Evolutionary conservation across 2,113 vertebrate species (phyloP), one percentile per base, ranked within the genome.

Genomic region (Pipra filicauda): DNA sequence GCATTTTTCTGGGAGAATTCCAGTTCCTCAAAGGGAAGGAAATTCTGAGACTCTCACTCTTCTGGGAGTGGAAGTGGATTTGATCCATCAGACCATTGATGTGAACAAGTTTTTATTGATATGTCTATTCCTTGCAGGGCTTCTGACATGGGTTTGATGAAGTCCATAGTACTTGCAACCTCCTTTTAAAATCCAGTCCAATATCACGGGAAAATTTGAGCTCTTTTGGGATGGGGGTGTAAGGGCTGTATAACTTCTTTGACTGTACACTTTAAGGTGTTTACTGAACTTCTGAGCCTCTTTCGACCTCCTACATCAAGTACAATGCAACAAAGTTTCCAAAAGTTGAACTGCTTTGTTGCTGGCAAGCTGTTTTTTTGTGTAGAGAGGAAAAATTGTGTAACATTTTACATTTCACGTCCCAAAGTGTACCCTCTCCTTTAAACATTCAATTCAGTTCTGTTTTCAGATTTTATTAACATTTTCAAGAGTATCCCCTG

Each of bases 61-160:
- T 82, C 35, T 62, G 9, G 39, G 12, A 41, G 39, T 41, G 39
- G 39, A 41, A 41, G 6, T 83, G 9, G 27, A 44, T 49, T 52
- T 0, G 0, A 27, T 43, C 43, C 51, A 28, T 48, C 21, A 65
- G 46, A 27, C 12, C 0, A 0, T 12, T 49, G 31, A 73, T 35
- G 12, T 0, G 1, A 85, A 54, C 2, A 12, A 83, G 19, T 6
- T 72, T 52, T 58, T 73, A 22, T 58, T 55, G 43, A 70, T 15
- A 23, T 0, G 0, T 26, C 33, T 57, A 2, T 62, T 85, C 23
- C 26, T 77, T 62, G 37, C 15, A 70, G 37, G 16, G 8, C 26
- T 83, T 79, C 49, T 80, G 46, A 46, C 35, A 17, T 0, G 0
- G 21, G 39, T 64, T 82, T 72, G 14, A 66, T 37, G 12, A 84